Percentiles rank a stretch among this genome's conserved stretches.
Conservation (phyloP, 53 echinoderm and acorn worm genomes). For the Paelopatides confundens region DNA sequence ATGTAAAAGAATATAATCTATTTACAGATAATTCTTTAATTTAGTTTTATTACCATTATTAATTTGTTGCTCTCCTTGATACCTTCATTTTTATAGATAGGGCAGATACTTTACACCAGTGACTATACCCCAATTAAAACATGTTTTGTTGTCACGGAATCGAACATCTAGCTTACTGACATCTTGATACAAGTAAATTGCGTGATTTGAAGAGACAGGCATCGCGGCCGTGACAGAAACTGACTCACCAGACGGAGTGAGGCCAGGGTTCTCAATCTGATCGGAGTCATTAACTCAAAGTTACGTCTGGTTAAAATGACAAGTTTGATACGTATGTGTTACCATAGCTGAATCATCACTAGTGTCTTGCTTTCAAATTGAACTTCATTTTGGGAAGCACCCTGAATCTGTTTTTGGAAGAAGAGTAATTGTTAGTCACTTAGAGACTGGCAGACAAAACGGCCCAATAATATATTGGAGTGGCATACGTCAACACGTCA, state of each 20-base stretch:
- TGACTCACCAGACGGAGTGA: slow-evolving; percentile 22
- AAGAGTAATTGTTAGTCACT: slow-evolving; percentile 40
- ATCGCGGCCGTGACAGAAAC: not conserved
- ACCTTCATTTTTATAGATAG: not conserved
- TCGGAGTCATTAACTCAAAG: slow-evolving; percentile 19
- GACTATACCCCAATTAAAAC: slow-evolving; percentile 8
- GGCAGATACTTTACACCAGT: not conserved
- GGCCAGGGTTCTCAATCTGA: not conserved
- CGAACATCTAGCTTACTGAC: not conserved
- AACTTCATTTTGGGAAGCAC: not conserved
- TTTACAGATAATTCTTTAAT: not conserved
- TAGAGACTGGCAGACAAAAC: slow-evolving; percentile 32
- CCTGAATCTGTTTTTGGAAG: not conserved
- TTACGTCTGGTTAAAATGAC: slow-evolving; percentile 36
- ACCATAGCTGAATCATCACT: slow-evolving; percentile 30
- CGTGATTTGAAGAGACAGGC: slow-evolving; percentile 23
- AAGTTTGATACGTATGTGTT: slow-evolving; percentile 32
- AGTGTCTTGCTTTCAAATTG: slow-evolving; percentile 6
- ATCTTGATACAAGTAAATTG: slow-evolving; percentile 16
- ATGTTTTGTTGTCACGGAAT: not conserved
- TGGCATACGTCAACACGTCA: not conserved
- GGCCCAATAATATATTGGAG: slow-evolving; percentile 10
- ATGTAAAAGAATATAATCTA: too few relatives aligned
- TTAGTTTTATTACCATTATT: not conserved
- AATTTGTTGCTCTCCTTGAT: not conserved